phyloP scores from a whole-genome alignment of 2,888 invertebrate species.

The Sminthurides aquaticus region DNA sequence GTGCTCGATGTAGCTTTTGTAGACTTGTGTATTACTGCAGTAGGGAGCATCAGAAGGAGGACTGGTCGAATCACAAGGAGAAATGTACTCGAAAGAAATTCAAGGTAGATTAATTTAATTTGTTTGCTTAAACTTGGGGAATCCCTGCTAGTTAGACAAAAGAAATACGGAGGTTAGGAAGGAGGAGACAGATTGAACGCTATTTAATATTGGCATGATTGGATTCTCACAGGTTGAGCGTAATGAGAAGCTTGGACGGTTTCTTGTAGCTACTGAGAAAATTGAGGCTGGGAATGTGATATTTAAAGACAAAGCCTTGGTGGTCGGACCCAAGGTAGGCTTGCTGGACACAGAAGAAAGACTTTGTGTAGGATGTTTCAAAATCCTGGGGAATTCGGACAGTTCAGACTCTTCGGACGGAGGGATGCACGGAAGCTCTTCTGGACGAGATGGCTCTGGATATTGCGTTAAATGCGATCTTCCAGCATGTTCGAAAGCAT shows the following conservation, averaged over 20 bases:
- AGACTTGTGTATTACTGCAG: slow-evolving; percentile 63
- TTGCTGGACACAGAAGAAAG: slow-evolving; percentile 43
- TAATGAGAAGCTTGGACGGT: slow-evolving; percentile 57
- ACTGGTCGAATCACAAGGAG: slow-evolving; percentile 61
- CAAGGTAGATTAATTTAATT: slow-evolving; percentile 28
- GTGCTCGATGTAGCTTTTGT: slow-evolving; percentile 62
- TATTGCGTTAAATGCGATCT: slow-evolving; percentile 34
- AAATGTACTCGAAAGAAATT: slow-evolving; percentile 45
- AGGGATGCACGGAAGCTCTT: slow-evolving; percentile 20
- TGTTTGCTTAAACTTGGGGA: neutral
- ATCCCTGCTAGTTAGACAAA: neutral
- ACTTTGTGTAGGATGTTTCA: slow-evolving; percentile 72
- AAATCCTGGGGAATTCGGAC: slow-evolving; percentile 41
- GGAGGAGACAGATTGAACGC: too few species aligned
- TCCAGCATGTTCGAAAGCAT: slow-evolving; percentile 33
- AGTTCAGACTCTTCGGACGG: slow-evolving; percentile 17
- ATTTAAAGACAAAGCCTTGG: slow-evolving; percentile 64
- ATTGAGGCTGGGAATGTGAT: slow-evolving; percentile 65
- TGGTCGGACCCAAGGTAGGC: slow-evolving; percentile 64
- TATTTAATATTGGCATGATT: too few species aligned
- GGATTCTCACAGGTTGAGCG: slow-evolving; percentile 44
- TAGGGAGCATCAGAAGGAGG: slow-evolving; percentile 62
- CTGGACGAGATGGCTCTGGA: slow-evolving; percentile 17
- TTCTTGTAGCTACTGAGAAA: slow-evolving; percentile 62
- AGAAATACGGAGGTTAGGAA: too few species aligned